Percentiles rank a stretch among this genome's conserved stretches.
Conservation (phyloP, 2,888 invertebrate species). For the Drosophila recens region DNA sequence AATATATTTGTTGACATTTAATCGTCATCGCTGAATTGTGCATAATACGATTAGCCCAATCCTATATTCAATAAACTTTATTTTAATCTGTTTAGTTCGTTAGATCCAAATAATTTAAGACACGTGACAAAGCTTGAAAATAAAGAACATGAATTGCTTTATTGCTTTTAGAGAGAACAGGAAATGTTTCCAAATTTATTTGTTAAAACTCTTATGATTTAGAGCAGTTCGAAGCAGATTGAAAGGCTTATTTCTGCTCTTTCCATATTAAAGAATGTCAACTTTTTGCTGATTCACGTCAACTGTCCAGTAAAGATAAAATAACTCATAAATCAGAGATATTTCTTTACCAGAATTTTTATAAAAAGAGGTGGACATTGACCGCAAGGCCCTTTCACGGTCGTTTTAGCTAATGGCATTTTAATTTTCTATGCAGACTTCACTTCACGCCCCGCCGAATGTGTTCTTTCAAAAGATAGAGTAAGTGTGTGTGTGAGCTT, state of each 20-base stretch:
- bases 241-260: neutral
- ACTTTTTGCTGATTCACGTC: constrained; percentile 4
- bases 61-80: too few species aligned
- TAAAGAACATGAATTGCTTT: neutral
- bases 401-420: constrained; percentile 67
- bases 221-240: neutral
- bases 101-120: neutral
- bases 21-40: too few species aligned
- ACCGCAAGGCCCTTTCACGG: constrained; percentile 53
- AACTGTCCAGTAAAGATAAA: constrained; percentile 25
- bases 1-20: too few species aligned
- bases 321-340: constrained; percentile 13
- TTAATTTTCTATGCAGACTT: constrained; percentile 61
- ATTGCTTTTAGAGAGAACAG: neutral
- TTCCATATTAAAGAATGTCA: constrained; percentile 1
- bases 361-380: constrained; percentile 6
- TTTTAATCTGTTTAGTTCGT: neutral
- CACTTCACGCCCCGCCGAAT: constrained; percentile 44
- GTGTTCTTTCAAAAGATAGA: constrained; percentile 41
- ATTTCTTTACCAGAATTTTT: neutral
- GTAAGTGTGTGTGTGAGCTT: constrained; percentile 26
- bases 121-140: neutral
- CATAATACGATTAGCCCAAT: too few species aligned
- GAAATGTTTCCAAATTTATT: too few species aligned
- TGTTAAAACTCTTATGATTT: too few species aligned